Conservation (phyloP, 2,797 vertebrate species). For the Pangasius krempfi region DNA sequence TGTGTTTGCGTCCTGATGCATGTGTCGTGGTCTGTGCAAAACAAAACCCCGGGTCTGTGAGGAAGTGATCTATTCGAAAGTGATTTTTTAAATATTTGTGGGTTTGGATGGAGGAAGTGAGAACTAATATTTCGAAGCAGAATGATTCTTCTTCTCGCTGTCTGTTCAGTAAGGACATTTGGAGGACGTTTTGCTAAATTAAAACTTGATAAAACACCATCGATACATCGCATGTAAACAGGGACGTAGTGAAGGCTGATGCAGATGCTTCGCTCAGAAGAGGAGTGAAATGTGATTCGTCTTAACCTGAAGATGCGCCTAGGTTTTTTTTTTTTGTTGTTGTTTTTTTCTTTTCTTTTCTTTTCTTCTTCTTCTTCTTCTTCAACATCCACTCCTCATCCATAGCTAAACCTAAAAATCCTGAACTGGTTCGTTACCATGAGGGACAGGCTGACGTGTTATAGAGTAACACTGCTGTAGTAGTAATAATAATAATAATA, state of each 20-base stretch:
- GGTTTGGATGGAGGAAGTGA: neutral
- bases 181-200: neutral
- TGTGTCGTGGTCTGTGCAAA: neutral
- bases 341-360: too few relatives aligned
- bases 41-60: neutral
- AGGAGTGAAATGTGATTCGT: neutral
- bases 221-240: neutral
- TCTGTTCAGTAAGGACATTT: neutral
- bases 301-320: neutral
- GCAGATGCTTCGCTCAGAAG: neutral
- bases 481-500: neutral
- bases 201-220: neutral
- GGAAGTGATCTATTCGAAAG: neutral
- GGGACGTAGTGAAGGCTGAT: neutral
- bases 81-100: neutral
- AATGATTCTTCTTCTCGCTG: neutral
- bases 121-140: neutral
- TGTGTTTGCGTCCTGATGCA: too few relatives aligned
- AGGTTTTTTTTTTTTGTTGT: neutral
- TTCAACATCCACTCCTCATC: too few relatives aligned
- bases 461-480: neutral
- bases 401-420: neutral
- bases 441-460: neutral
- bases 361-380: too few relatives aligned
- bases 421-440: neutral